Conservation (phyloP, 2,113 vertebrate genomes). For the Isichthys henryi region DNA sequence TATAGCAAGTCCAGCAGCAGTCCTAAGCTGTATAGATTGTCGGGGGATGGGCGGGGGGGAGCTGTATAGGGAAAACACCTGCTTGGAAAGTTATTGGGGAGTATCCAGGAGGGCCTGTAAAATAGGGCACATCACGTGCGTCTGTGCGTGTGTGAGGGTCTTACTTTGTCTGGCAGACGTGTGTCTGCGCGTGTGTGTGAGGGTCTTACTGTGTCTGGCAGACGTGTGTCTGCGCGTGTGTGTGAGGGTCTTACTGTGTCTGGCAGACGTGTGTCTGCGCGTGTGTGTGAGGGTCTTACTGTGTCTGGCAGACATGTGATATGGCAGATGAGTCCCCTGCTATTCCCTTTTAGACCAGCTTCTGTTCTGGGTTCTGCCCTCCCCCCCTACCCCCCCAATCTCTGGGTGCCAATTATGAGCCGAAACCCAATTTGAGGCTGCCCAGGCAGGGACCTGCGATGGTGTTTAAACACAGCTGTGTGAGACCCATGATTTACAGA, state of each 20-base stretch:
- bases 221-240: neutral
- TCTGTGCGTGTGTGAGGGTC: neutral
- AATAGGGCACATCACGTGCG: neutral
- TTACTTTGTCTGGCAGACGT: too few species aligned
- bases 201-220: neutral
- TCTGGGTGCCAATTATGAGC: neutral
- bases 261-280: neutral
- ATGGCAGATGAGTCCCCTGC: neutral
- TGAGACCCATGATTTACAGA: neutral
- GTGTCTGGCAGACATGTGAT: too few species aligned
- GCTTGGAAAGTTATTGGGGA: conserved; percentile 41
- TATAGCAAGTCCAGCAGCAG: neutral
- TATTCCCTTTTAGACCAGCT: neutral
- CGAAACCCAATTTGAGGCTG: neutral
- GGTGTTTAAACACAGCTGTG: neutral
- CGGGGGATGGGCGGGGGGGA: neutral
- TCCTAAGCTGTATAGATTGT: neutral
- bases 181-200: neutral
- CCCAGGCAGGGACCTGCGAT: neutral
- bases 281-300: too few species aligned
- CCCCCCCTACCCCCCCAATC: neutral
- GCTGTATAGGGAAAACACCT: conserved; percentile 50
- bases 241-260: neutral
- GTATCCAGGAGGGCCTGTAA: conserved; percentile 22
- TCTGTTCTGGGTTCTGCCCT: neutral